Evolutionary conservation across 2,888 invertebrate species (phyloP).

Genomic region (Tinea semifulvella): DNA sequence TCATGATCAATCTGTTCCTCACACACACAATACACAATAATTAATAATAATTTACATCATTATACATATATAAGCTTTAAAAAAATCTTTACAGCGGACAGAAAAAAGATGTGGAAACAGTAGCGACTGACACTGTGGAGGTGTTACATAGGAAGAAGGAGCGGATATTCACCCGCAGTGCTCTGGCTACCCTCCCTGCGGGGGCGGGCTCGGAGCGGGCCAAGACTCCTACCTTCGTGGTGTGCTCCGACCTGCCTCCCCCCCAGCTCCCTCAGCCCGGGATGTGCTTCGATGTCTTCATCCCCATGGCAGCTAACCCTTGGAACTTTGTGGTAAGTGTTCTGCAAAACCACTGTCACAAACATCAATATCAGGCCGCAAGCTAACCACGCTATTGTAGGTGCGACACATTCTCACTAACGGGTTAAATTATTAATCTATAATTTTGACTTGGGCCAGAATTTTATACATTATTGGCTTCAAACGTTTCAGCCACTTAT

Average conservation of each 20-base stretch:
- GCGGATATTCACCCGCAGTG: slow-evolving; percentile 44
- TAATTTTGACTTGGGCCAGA: no score
- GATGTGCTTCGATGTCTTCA: slow-evolving; percentile 73
- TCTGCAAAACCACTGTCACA: no score
- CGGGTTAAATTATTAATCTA: no score
- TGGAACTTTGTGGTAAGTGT: slow-evolving; percentile 71
- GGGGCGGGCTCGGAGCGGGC: slow-evolving; percentile 18
- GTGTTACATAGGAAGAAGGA: slow-evolving; percentile 54
- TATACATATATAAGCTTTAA: no score
- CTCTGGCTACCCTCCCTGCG: slow-evolving; percentile 23
- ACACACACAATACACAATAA: no score
- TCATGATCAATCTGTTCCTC: no score
- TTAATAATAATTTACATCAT: no score
- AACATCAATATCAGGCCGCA: no score
- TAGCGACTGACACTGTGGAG: slow-evolving; percentile 39
- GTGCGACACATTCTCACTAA: no score
- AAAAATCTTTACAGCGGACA: not conserved
- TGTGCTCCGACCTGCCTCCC: slow-evolving; percentile 39
- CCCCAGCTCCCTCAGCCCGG: slow-evolving; percentile 51
- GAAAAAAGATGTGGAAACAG: slow-evolving; percentile 24
- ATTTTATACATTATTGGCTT: no score
- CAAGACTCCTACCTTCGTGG: slow-evolving; percentile 28
- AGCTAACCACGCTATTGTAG: no score
- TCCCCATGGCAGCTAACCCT: slow-evolving; percentile 81
- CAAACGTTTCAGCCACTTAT: no score